A percentile compares a stretch with the other conserved stretches of the same genome.
Evolutionary conservation across 2,888 invertebrate species (phyloP).

Genomic region (Argynnis bischoffii): DNA sequence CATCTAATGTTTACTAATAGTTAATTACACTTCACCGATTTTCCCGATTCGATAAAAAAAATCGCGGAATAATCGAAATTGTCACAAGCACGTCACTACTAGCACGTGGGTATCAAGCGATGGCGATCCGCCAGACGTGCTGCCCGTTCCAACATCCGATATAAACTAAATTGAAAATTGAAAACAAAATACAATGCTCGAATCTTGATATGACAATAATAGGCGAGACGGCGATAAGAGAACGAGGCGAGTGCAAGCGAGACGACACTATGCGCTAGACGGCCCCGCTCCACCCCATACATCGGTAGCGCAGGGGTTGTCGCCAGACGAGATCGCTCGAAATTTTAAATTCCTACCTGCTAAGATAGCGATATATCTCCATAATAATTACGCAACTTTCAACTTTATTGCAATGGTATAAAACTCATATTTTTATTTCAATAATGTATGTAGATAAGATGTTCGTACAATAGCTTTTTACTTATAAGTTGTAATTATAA

Average conservation of each 20-base stretch:
- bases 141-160: slow-evolving; percentile 78
- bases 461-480: slow-evolving; percentile 49
- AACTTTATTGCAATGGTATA: slow-evolving; percentile 53
- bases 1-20: slow-evolving; percentile 57
- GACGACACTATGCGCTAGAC: slow-evolving; percentile 61
- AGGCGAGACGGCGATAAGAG: slow-evolving; percentile 73
- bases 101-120: slow-evolving; percentile 68
- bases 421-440: slow-evolving; percentile 47
- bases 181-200: slow-evolving; percentile 81
- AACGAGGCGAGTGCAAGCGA: slow-evolving; percentile 52
- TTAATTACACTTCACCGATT: slow-evolving; percentile 48
- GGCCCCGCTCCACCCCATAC: slow-evolving; percentile 75
- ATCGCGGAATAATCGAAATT: slow-evolving; percentile 48
- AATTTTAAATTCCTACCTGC: slow-evolving; percentile 75
- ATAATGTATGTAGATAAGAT: slow-evolving; percentile 51
- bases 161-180: slow-evolving; percentile 82
- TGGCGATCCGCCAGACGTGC: slow-evolving; percentile 75
- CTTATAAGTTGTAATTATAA: slow-evolving; percentile 72
- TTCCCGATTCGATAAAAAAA: slow-evolving; percentile 39
- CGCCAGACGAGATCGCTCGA: slow-evolving; percentile 75
- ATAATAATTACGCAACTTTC: slow-evolving; percentile 50
- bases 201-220: slow-evolving; percentile 82
- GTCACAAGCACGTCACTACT: slow-evolving; percentile 49
- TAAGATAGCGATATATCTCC: slow-evolving; percentile 53
- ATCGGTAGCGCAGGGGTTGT: slow-evolving; percentile 76